Percentiles rank a stretch among this genome's conserved stretches.
Conservation (phyloP, 2,888 invertebrate species). For the Dasypogon diadema region DNA sequence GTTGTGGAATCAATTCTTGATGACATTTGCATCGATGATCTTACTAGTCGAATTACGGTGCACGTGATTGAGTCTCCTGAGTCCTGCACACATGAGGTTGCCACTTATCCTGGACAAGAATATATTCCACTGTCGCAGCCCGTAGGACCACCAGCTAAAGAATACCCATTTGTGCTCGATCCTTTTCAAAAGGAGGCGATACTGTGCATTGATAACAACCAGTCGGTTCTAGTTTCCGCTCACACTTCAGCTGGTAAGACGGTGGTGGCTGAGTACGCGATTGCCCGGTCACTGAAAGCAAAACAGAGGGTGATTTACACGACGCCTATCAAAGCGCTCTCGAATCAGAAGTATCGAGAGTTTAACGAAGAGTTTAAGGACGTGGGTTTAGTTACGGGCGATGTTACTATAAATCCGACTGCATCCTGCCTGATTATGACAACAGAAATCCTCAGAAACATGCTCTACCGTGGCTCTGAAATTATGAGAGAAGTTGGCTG, state of each 20-base stretch:
- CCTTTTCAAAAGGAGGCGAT: constrained; percentile 98
- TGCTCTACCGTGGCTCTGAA: constrained; percentile 98
- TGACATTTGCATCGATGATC: constrained; percentile 76
- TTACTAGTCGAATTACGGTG: constrained; percentile 85
- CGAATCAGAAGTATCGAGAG: constrained; percentile 99
- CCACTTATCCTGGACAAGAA: constrained; percentile 88
- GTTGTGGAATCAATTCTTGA: constrained; percentile 64
- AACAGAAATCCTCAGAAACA: constrained; percentile 98
- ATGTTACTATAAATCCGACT: constrained; percentile 98
- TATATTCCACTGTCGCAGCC: constrained; percentile 75
- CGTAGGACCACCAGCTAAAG: constrained; percentile 83
- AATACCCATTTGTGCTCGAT: constrained; percentile 95
- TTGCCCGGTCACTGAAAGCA: constrained; percentile 91
- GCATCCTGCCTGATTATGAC: constrained; percentile 99
- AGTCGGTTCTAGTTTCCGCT: constrained; percentile 98
- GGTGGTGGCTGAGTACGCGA: constrained; percentile 97
- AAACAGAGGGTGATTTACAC: constrained; percentile 99
- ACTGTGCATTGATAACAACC: constrained; percentile 95
- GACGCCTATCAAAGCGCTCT: constrained; percentile 98
- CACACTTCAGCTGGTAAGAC: constrained; percentile 99
- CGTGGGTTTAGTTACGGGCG: constrained; percentile 98
- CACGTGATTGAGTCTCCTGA: constrained; percentile 91
- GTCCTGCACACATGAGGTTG: constrained; percentile 96
- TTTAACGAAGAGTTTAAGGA: constrained; percentile 97
- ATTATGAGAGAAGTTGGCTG: constrained; percentile 99